phyloP scores from a whole-genome alignment of 2,113 vertebrate species.

The Xenus cinereus region DNA sequence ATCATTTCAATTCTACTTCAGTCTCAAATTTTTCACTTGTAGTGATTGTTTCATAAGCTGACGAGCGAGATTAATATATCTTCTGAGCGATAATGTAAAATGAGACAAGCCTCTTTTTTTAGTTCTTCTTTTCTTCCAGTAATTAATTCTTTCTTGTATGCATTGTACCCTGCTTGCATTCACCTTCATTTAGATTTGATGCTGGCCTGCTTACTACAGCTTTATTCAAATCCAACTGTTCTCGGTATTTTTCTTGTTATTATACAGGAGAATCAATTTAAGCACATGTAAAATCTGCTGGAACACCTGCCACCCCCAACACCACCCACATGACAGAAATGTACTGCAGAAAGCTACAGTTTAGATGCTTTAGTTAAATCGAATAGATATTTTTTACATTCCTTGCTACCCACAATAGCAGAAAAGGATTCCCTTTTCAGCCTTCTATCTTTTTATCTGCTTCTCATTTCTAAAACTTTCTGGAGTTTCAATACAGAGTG shows the following conservation, averaged over 20 bases:
- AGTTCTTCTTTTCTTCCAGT: background rate
- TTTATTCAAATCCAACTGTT: background rate
- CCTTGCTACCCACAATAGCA: background rate
- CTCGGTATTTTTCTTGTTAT: background rate
- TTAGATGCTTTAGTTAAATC: background rate
- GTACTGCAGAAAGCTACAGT: background rate
- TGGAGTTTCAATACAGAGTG: background rate
- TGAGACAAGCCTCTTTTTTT: background rate
- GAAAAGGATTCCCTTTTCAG: background rate
- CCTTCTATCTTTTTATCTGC: background rate
- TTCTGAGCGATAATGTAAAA: background rate
- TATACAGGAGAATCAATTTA: background rate
- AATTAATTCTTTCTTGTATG: background rate
- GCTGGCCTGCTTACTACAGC: background rate
- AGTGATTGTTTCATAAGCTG: background rate
- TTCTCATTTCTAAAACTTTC: background rate
- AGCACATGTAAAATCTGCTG: background rate
- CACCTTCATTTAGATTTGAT: background rate
- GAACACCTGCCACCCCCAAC: background rate
- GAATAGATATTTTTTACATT: background rate
- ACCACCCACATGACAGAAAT: background rate
- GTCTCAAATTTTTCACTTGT: background rate
- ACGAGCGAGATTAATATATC: background rate
- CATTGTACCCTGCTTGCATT: background rate
- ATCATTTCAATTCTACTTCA: background rate